Base-by-base conservation (phyloP, 1,140 invertebrate species). In the Drosophila ambigua region DNA sequence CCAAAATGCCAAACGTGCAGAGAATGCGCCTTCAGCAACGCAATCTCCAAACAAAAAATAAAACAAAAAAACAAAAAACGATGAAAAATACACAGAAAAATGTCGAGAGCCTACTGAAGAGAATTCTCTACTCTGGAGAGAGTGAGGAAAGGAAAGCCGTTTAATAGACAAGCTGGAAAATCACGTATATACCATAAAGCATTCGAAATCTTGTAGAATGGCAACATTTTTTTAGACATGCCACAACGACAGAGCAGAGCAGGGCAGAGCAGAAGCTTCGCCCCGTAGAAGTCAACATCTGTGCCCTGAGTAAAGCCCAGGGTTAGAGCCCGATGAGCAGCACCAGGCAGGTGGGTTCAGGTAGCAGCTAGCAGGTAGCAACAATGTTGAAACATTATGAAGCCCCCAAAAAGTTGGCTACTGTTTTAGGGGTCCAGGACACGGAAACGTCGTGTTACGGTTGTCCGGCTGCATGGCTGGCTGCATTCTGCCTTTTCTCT, bases 401-500 rank as follows among this genome's bases (percentile, higher is more conserved):
- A 64, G 62, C 43, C 26, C 44, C 52, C 71, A 28, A 76, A 73
- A 87, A 84, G 73, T 87, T 81, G 61, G 72, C 81, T 46, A 52
- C 50, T 69, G 72, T 66, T 76, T 60, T 67, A 53, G 52, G 62
- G 72, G 23, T 39, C 51, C 62, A 9, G 65, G 62, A 77, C 78
- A 82, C 79, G 83, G 83, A 87, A 82, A 72, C 75, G 83, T 82
- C 82, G 77, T 87, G 82, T 87, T 88, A 88, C 83, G 82, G 78
- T 82, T 87, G 83, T 85, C 82, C 82, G 58, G 61, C 54, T 74
- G 82, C 75, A 82, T 59, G 82, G 73, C 74, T 72, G 78, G 60
- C 78, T 82, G 75, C 69, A 65, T 75, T 71, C 54, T 65, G 61
- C 63, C 65, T 73, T 50, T 52, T 26, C 59, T 64, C 46, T 46